Evolutionary conservation across 2,888 invertebrate species (phyloP).

Genomic region (Peribatodes rhomboidaria): DNA sequence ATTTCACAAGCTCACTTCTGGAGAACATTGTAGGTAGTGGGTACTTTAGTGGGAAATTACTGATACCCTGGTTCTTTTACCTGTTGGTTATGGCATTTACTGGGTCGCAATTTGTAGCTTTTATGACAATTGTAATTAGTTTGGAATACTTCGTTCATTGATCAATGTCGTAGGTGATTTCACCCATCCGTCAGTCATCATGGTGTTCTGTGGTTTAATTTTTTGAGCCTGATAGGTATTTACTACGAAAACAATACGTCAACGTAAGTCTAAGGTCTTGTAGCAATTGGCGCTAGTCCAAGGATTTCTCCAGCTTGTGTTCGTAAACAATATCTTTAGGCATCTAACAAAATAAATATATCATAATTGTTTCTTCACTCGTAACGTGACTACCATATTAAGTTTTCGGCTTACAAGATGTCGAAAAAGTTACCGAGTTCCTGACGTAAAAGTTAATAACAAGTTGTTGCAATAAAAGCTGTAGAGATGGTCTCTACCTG

Average conservation of each 20-base stretch:
- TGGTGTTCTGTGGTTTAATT: conserved; percentile 19
- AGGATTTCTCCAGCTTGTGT: conserved; percentile 60
- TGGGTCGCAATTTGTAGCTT: conserved; percentile 5
- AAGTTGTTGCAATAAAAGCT: too few relatives aligned
- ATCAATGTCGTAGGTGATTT: conserved; percentile 19
- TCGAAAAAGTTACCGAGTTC: too few relatives aligned
- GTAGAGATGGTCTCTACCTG: too few relatives aligned
- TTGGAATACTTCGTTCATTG: conserved; percentile 9
- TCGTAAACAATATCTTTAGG: conserved; percentile 33
- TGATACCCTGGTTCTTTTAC: conserved; percentile 22
- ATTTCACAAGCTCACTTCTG: conserved; percentile 71
- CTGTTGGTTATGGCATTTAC: conserved; percentile 11
- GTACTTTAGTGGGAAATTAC: conserved; percentile 36
- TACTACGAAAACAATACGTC: conserved; percentile 42
- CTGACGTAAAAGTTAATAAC: too few relatives aligned
- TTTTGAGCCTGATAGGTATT: conserved; percentile 19
- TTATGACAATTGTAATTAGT: background rate
- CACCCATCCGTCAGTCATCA: conserved; percentile 18
- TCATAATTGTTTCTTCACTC: conserved; percentile 20
- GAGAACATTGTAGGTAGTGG: conserved; percentile 57
- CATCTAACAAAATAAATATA: conserved; percentile 18
- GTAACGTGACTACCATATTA: conserved; percentile 15
- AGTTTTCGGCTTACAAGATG: background rate
- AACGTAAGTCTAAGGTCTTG: conserved; percentile 48
- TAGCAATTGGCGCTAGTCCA: conserved; percentile 71